Percentiles rank a stretch among this genome's conserved stretches.
phyloP scores from a whole-genome alignment of 1,140 invertebrate genomes.

The Achroia grisella region DNA sequence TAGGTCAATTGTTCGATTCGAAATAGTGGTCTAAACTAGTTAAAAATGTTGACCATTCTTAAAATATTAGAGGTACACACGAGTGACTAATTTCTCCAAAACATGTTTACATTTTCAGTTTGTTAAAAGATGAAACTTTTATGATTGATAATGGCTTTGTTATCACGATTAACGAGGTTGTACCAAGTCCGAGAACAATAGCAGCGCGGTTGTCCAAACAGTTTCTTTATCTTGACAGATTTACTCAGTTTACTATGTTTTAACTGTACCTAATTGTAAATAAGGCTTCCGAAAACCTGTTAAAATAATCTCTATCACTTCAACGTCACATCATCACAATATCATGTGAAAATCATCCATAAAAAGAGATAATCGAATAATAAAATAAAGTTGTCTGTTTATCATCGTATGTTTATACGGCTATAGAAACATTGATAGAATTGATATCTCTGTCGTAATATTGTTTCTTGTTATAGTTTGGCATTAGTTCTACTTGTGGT shows the following conservation, averaged over 20 bases:
- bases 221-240: conserved; percentile 60
- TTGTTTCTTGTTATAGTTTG: too few relatives aligned
- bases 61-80: background rate
- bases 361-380: too few relatives aligned
- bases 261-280: conserved; percentile 26
- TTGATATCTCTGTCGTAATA: too few relatives aligned
- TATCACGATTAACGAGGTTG: conserved; percentile 12
- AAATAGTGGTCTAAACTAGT: too few relatives aligned
- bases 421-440: too few relatives aligned
- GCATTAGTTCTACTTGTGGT: too few relatives aligned
- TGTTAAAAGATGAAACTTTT: background rate
- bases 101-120: too few relatives aligned
- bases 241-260: conserved; percentile 36
- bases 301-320: conserved; percentile 31
- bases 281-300: conserved; percentile 48
- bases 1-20: too few relatives aligned
- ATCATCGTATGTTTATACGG: too few relatives aligned
- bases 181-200: conserved; percentile 29
- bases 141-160: conserved; percentile 2
- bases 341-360: background rate
- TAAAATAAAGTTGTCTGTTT: too few relatives aligned
- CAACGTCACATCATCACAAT: conserved; percentile 6
- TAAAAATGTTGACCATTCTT: too few relatives aligned
- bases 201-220: conserved; percentile 38
- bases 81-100: too few relatives aligned